Base-by-base conservation (phyloP, 1,140 invertebrate genomes). In the Camponotus floridanus region DNA sequence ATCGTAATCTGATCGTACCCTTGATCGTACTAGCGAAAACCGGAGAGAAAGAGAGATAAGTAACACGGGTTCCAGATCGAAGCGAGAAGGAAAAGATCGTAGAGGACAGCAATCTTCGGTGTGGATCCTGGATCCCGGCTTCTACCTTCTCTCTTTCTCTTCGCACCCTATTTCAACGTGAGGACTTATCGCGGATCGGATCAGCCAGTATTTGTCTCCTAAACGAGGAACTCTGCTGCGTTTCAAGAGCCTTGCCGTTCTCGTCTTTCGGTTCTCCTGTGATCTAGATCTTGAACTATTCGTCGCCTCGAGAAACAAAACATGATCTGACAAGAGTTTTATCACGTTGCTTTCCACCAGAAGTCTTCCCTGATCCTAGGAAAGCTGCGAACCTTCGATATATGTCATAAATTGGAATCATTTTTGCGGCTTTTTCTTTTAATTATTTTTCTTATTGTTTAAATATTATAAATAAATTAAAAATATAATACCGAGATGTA, bases 81-180 rank as follows among this genome's bases (percentile, higher is more conserved):
- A 64, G 21, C 13, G 42, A 48, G 8, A 36, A 39, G 31, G 78
- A 62, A n/a, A 65, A 36, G 76, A 48, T 70, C 51, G 62, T 67
- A 86, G 39, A 55, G 18, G 79, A 65, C 65, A 36, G 70, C 70
- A 86, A 90, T 90, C 88, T 87, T 79, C 71, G 61, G 31, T 48
- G 39, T 45, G 9, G 8, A 45, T 45, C 42, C 42, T 45, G 64
- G 62, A 33, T 68, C 36, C 39, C 73, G 45, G 55, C 31, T 45
- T 45, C 9, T 45, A 45, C 3, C 11, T 45, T 51, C 48, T 51
- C 48, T 51, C 31, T 57, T 70, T 26, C 42, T 89, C 89, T 92
- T 92, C 87, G 87, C 91, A 90, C 90, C 90, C 90, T 92, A 91
- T 90, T 92, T 92, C 88, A 91, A 92, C 89, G 85, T 85, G 86